Evolutionary conservation across 2,888 invertebrate genomes (phyloP).

Genomic region (Disparrhopalites patrizii): DNA sequence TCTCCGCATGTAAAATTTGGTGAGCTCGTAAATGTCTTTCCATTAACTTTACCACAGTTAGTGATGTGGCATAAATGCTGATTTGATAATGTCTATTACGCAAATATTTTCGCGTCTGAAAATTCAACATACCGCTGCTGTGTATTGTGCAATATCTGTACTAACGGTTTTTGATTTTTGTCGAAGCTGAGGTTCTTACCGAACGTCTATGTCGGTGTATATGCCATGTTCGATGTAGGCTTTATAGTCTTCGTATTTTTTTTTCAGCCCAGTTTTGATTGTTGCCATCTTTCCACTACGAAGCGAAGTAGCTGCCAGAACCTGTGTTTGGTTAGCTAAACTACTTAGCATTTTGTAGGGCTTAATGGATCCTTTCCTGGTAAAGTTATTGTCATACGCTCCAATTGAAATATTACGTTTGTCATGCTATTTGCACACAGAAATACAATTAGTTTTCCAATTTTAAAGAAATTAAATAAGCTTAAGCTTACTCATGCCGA

Average conservation of each 20-base stretch:
- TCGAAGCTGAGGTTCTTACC: constrained; percentile 34
- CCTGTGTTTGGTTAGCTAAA: constrained; percentile 48
- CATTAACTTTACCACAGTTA: constrained; percentile 86
- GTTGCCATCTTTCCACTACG: constrained; percentile 44
- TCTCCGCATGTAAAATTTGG: constrained; percentile 92
- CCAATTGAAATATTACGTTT: not conserved
- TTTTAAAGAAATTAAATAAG: no score
- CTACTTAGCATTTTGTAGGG: constrained; percentile 75
- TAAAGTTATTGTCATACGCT: constrained; percentile 31
- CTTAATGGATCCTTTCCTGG: constrained; percentile 77
- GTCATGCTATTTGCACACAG: no score
- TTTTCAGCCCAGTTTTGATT: constrained; percentile 45
- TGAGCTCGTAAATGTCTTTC: constrained; percentile 85
- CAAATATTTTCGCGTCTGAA: constrained; percentile 40
- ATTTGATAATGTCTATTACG: constrained; percentile 66
- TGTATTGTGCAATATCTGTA: no score
- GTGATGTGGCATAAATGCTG: constrained; percentile 92
- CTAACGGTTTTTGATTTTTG: no score
- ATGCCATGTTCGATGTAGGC: constrained; percentile 96
- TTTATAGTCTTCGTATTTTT: constrained; percentile 62
- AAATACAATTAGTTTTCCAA: no score
- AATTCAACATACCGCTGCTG: no score
- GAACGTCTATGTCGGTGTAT: constrained; percentile 70
- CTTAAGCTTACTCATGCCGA: constrained; percentile 5
- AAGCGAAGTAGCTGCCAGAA: constrained; percentile 54